Percentiles rank a stretch among this genome's conserved stretches.
These are phyloP conservation scores for Suncus etruscus DNA, from an alignment of 2,113 vertebrate genomes.

Conservation along the genomic window DNA sequence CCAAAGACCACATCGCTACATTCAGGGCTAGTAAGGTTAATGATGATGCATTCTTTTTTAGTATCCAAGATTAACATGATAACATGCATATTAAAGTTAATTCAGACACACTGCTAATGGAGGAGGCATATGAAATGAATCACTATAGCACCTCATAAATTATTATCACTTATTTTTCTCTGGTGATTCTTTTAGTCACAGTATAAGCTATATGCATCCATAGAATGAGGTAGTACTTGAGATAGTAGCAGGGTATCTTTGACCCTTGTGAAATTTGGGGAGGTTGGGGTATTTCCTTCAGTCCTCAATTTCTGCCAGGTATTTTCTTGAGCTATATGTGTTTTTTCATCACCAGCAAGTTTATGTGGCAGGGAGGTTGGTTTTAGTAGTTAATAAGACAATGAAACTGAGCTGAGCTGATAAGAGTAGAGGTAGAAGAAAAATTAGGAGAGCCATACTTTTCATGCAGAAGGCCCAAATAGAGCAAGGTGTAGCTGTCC, in stretches of 20 bases:
- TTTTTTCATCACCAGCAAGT: background rate
- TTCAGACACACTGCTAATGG: constrained; percentile 77
- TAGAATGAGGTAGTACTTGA: background rate
- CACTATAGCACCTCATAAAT: constrained; percentile 68
- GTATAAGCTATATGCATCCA: background rate
- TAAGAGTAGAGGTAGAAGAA: background rate
- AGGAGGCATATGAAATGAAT: constrained; percentile 80
- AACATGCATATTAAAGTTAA: constrained; percentile 80
- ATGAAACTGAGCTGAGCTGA: background rate
- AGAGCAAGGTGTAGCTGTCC: no score
- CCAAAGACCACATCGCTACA: constrained; percentile 74
- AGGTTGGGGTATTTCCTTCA: background rate
- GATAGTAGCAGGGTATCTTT: background rate
- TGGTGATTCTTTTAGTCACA: background rate
- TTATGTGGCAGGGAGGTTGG: background rate
- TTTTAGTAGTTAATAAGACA: constrained; percentile 30
- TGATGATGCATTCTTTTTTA: constrained; percentile 77
- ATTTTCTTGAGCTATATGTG: background rate
- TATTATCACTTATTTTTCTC: constrained; percentile 35
- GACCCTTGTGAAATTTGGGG: background rate
- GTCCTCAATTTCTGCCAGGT: background rate
- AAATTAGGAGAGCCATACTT: background rate
- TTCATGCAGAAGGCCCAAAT: background rate
- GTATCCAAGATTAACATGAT: constrained; percentile 79
- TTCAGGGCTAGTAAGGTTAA: constrained; percentile 76